phyloP scores from a whole-genome alignment of 2,113 vertebrate genomes.

The Chaetura pelagica region DNA sequence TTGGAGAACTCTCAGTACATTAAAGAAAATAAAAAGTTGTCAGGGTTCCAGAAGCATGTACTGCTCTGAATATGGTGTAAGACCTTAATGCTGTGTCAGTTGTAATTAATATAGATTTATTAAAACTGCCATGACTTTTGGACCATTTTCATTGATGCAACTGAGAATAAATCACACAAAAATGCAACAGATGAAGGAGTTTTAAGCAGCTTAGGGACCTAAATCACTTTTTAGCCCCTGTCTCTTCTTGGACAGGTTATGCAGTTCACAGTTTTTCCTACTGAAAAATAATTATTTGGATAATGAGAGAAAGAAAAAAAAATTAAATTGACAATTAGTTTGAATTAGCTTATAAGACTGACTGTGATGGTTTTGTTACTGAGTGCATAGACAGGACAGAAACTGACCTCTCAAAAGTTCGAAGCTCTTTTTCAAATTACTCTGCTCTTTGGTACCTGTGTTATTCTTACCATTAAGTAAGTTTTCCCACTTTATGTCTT shows the following conservation, averaged over 20 bases:
- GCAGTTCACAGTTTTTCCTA: background rate
- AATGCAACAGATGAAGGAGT: constrained; percentile 33
- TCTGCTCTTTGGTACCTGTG: background rate
- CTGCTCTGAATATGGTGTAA: constrained; percentile 19
- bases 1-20: constrained; percentile 31
- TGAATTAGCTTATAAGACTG: background rate
- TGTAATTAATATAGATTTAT: constrained; percentile 54
- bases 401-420: background rate
- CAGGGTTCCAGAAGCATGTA: constrained; percentile 19
- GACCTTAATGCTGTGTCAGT: background rate
- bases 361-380: background rate
- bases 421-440: background rate
- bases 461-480: background rate
- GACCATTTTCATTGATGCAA: constrained; percentile 33
- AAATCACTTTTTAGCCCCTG: constrained; percentile 7
- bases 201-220: constrained; percentile 24
- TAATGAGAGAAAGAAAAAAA: background rate
- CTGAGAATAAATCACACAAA: constrained; percentile 39
- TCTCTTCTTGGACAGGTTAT: background rate
- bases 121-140: constrained; percentile 25
- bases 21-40: constrained; percentile 25
- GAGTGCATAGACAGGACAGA: background rate
- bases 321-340: background rate
- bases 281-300: background rate
- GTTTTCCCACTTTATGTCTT: background rate